Conservation (phyloP, 2,113 vertebrate species). For the Menura novaehollandiae region DNA sequence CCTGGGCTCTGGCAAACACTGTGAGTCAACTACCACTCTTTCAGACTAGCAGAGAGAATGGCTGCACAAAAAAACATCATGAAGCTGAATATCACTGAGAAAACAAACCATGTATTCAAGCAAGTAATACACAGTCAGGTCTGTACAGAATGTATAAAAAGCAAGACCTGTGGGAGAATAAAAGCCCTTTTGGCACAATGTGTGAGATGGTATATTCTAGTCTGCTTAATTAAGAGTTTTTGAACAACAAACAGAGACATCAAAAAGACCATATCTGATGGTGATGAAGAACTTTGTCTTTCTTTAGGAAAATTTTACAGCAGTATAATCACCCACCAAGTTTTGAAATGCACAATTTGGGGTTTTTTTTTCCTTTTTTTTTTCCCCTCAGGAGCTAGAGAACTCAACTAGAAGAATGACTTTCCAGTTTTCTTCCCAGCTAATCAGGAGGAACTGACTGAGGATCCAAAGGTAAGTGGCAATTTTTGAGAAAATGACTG, state of each 20-base stretch:
- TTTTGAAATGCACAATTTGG: neutral
- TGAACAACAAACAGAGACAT: neutral
- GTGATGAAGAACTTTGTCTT: neutral
- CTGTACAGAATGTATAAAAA: neutral
- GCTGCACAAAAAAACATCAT: fast-evolving
- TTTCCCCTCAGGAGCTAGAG: neutral
- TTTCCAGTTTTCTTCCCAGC: neutral
- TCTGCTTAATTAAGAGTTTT: neutral
- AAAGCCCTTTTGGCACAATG: neutral
- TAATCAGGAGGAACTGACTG: neutral
- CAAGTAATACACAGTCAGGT: neutral
- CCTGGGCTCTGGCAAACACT: neutral
- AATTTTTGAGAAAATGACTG: neutral
- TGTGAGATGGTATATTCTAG: neutral
- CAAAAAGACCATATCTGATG: neutral
- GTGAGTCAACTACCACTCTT: neutral
- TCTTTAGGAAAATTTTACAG: neutral
- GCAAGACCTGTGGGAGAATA: neutral
- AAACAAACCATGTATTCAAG: neutral
- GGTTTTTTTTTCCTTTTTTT: neutral
- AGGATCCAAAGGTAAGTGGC: neutral
- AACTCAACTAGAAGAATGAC: neutral
- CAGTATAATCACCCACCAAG: neutral
- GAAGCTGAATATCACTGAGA: neutral
- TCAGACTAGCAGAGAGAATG: neutral